A percentile compares a stretch with the other conserved stretches of the same genome.
These are phyloP conservation scores for Mixornis gularis DNA, from an alignment of 2,113 vertebrate species.

Conservation along the genomic window DNA sequence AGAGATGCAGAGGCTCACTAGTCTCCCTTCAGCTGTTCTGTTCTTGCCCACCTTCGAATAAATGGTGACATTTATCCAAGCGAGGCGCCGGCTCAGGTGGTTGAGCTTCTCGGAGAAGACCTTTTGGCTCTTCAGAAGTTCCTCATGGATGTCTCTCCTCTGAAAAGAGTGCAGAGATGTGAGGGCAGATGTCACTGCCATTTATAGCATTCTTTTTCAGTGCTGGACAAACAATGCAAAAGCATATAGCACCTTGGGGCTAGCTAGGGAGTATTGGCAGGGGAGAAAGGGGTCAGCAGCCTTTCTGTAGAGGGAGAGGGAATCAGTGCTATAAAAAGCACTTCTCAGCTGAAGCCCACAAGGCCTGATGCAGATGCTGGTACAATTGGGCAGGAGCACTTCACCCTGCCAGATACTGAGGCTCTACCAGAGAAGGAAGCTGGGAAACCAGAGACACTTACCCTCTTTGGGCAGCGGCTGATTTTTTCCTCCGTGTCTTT, in stretches of 20 bases:
- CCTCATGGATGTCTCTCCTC: conserved; percentile 90
- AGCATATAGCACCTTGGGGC: not conserved
- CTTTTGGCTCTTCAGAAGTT: conserved; percentile 92
- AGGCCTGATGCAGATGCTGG: not conserved
- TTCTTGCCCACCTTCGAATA: conserved; percentile 87
- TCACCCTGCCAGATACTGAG: not conserved
- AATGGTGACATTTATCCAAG: conserved; percentile 98
- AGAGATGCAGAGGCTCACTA: not conserved
- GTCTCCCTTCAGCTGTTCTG: not conserved
- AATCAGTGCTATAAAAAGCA: not conserved
- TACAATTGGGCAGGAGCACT: not conserved
- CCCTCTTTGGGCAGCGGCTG: conserved; percentile 83
- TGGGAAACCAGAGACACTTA: conserved; percentile 54
- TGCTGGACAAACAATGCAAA: not conserved
- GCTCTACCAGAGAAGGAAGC: not conserved
- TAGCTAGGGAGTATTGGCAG: not conserved
- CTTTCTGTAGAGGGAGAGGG: not conserved
- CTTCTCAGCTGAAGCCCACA: not conserved
- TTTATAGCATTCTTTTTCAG: not conserved
- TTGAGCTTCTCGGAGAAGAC: conserved; percentile 96
- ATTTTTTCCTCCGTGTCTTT: conserved; percentile 98
- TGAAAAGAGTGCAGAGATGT: conserved; percentile 55
- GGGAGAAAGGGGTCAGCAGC: not conserved
- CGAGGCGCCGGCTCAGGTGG: conserved; percentile 91
- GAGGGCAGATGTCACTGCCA: not conserved